These are phyloP conservation scores for Medauroidea extradentata DNA, from an alignment of 1,140 invertebrate species.

Conservation along the genomic window DNA sequence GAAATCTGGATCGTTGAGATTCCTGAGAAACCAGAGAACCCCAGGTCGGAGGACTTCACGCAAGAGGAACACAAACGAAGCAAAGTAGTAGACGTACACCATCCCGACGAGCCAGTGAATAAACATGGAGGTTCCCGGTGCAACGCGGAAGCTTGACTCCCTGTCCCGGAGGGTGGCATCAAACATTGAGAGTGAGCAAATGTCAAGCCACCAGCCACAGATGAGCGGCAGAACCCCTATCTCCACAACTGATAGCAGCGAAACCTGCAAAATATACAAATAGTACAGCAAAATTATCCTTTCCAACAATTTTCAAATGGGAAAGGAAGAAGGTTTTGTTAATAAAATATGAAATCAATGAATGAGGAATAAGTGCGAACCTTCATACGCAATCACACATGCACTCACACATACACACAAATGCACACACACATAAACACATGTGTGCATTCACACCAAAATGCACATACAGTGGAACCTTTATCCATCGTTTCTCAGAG, in stretches of 20 bases:
- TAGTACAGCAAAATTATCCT: too few relatives aligned
- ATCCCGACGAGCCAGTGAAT: conserved; percentile 99
- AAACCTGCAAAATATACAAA: conserved; percentile 52
- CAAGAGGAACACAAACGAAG: conserved; percentile 90
- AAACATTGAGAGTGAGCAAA: conserved; percentile 94
- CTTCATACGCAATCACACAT: too few relatives aligned
- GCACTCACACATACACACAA: too few relatives aligned
- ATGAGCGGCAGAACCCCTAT: conserved; percentile 94
- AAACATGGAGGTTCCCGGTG: conserved; percentile 94
- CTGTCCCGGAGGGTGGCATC: conserved; percentile 86
- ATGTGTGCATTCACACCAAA: too few relatives aligned
- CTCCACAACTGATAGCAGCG: conserved; percentile 87
- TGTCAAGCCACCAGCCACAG: conserved; percentile 99
- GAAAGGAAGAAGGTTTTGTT: too few relatives aligned
- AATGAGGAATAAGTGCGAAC: too few relatives aligned
- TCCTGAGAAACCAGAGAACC: conserved; percentile 94
- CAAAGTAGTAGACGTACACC: conserved; percentile 99
- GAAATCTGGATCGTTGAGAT: conserved; percentile 98
- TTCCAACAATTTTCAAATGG: too few relatives aligned
- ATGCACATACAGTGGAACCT: too few relatives aligned
- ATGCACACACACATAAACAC: too few relatives aligned
- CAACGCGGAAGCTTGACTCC: conserved; percentile 78
- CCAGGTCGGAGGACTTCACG: conserved; percentile 93
- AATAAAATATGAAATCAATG: too few relatives aligned
- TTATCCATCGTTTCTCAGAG: too few relatives aligned